phyloP scores from a whole-genome alignment of 1,140 invertebrate genomes.

The Drosophila repletoides region DNA sequence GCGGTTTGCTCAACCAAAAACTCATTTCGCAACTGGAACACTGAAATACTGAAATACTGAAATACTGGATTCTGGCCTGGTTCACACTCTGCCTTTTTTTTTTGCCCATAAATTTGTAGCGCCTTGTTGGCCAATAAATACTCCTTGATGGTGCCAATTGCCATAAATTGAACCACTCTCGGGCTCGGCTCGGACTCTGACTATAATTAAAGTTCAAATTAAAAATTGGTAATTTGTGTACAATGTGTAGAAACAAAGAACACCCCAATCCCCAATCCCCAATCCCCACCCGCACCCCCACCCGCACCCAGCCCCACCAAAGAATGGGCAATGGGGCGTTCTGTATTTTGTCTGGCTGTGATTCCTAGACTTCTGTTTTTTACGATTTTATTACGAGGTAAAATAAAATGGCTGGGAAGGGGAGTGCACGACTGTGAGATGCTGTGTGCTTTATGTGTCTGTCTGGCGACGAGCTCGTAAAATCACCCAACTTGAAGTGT shows the following conservation, averaged over 20 bases:
- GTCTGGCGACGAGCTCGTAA: no score
- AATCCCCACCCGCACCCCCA: neutral
- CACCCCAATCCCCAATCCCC: neutral
- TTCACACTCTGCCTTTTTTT: conserved; percentile 42
- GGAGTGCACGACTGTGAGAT: no score
- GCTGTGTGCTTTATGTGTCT: conserved; percentile 64
- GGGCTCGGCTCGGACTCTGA: conserved; percentile 7
- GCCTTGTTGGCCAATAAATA: conserved; percentile 77
- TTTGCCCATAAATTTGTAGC: conserved; percentile 62
- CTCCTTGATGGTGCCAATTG: conserved; percentile 48
- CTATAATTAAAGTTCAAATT: conserved; percentile 74
- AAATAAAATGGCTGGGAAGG: no score
- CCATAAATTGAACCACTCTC: conserved; percentile 53
- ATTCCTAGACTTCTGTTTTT: conserved; percentile 33
- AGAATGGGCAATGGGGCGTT: neutral
- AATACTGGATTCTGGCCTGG: no score
- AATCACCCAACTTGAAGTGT: no score
- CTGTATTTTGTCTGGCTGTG: conserved; percentile 19
- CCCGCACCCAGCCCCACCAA: neutral
- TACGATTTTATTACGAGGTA: conserved; percentile 52
- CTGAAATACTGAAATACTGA: no score
- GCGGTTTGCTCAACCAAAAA: conserved; percentile 26
- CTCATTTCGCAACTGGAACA: no score
- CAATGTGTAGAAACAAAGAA: conserved; percentile 39
- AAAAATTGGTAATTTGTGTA: conserved; percentile 68